These are phyloP conservation scores for Pachypsylla venusta DNA, from an alignment of 1,140 invertebrate genomes.

Conservation along the genomic window DNA sequence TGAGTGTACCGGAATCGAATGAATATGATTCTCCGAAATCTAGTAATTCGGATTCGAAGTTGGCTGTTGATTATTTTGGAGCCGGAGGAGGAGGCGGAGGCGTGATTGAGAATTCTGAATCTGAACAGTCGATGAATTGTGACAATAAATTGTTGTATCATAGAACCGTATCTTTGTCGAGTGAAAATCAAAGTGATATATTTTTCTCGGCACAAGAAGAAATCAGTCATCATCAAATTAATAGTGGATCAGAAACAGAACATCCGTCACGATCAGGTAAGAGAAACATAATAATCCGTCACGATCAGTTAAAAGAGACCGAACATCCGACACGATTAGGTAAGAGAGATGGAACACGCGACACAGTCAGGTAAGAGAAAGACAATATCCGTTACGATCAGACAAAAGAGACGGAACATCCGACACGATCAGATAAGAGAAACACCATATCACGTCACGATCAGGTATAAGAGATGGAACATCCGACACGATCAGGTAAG, in stretches of 20 bases:
- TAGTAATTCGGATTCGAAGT: slow-evolving; percentile 64
- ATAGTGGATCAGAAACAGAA: background rate
- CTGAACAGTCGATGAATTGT: background rate
- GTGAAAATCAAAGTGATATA: slow-evolving; percentile 75
- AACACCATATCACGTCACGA: too few relatives aligned
- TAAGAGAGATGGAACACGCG: too few relatives aligned
- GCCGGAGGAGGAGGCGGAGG: too few relatives aligned
- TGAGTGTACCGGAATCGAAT: slow-evolving; percentile 38
- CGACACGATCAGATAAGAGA: too few relatives aligned
- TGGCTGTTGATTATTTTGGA: slow-evolving; percentile 52
- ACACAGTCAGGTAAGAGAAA: too few relatives aligned
- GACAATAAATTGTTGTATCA: background rate
- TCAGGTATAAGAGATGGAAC: too few relatives aligned
- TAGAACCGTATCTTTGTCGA: slow-evolving; percentile 67
- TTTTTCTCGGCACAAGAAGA: slow-evolving; percentile 86
- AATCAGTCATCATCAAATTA: slow-evolving; percentile 34
- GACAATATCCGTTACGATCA: too few relatives aligned
- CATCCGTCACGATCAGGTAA: slow-evolving; percentile 8
- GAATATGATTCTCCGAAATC: slow-evolving; percentile 34
- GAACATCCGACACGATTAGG: too few relatives aligned
- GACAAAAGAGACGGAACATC: too few relatives aligned
- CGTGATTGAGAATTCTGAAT: background rate
- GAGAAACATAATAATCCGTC: too few relatives aligned
- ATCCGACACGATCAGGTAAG: too few relatives aligned
- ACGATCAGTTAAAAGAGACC: too few relatives aligned